Base-by-base conservation (phyloP, 2,797 vertebrate genomes). In the Ctenochaetus hawaiiensis region DNA sequence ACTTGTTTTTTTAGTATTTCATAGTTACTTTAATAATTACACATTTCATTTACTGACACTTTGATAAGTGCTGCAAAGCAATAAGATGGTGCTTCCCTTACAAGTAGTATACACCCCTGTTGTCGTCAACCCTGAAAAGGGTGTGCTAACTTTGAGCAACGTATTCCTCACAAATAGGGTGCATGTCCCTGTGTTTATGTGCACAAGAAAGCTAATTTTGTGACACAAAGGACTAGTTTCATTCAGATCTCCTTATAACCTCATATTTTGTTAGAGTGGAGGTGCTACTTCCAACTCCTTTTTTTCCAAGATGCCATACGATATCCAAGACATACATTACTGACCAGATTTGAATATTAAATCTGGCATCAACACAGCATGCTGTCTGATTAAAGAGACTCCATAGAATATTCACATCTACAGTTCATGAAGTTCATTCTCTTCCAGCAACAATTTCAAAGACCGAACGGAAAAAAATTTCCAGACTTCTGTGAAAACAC, bases 131-230 rank as follows among this genome's bases (percentile, higher is more conserved):
- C 14, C 16, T 2, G 5, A 3, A 45, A 52, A 52, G 43, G 23
- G 13, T 66, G 39, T 49, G 11, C 5, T 17, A n/a, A 77, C 51
- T 51, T 58, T 53, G 2, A 44, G 49, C n/a, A 45, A 45, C 12
- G 30, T 48, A 44, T 39, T 62, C 22, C 44, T 44, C 17, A 18
- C 54, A 49, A 68, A 45, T 37, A 64, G 49, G 43, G 0, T 45
- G 48, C 59, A 48, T 34, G 53, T 23, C 43, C 37, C 47, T 7
- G 18, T 64, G 34, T 58, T 75, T 58, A 26, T 65, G 34, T 9
- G 20, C 12, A 22, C 51, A 43, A 64, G 39, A n/a, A 5, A 8
- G 20, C 6, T 58, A 12, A 61, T 45, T n/a, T n/a, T 2, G 12
- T 54, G 43, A 54, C 8, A 44, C 54, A 26, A 9, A 62, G 20